Evolutionary conservation across 2,888 invertebrate species (phyloP).

Genomic region (Protophormia terraenovae): DNA sequence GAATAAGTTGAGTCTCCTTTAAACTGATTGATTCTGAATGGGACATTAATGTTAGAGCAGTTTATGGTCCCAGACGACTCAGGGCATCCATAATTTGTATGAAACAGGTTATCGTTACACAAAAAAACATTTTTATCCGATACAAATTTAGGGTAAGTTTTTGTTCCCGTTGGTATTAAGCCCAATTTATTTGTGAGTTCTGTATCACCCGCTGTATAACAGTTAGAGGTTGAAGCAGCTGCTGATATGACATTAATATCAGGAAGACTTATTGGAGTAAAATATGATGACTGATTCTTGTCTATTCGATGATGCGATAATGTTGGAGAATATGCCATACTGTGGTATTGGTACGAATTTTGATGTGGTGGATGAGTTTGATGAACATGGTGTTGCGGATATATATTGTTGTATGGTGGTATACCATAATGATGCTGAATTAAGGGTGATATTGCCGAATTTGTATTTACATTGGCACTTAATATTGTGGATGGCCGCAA

Average conservation of each 20-base stretch:
- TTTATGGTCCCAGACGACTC: neutral
- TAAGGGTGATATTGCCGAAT: conserved; percentile 69
- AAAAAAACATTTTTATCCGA: neutral
- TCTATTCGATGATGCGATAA: conserved; percentile 66
- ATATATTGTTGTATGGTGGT: conserved; percentile 67
- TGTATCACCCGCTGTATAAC: conserved; percentile 63
- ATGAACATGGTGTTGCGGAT: conserved; percentile 67
- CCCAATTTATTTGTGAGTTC: conserved; percentile 49
- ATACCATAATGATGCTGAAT: conserved; percentile 69
- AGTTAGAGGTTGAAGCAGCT: conserved; percentile 57
- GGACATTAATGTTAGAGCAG: conserved; percentile 32
- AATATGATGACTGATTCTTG: conserved; percentile 68
- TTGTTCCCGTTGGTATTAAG: neutral
- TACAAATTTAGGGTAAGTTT: conserved; percentile 5
- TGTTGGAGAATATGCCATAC: conserved; percentile 66
- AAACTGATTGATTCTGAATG: conserved; percentile 24
- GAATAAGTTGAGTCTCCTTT: conserved; percentile 56
- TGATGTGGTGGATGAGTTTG: conserved; percentile 64
- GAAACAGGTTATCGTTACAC: conserved; percentile 1
- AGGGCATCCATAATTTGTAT: neutral
- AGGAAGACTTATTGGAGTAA: conserved; percentile 75
- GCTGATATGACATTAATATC: conserved; percentile 69
- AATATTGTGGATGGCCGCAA: conserved; percentile 71
- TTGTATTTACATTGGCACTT: conserved; percentile 66
- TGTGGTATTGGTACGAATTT: conserved; percentile 69